Percentiles rank a stretch among this genome's conserved stretches.
These are phyloP conservation scores for Perodicticus potto DNA, from an alignment of 2,797 vertebrate species.

Conservation along the genomic window DNA sequence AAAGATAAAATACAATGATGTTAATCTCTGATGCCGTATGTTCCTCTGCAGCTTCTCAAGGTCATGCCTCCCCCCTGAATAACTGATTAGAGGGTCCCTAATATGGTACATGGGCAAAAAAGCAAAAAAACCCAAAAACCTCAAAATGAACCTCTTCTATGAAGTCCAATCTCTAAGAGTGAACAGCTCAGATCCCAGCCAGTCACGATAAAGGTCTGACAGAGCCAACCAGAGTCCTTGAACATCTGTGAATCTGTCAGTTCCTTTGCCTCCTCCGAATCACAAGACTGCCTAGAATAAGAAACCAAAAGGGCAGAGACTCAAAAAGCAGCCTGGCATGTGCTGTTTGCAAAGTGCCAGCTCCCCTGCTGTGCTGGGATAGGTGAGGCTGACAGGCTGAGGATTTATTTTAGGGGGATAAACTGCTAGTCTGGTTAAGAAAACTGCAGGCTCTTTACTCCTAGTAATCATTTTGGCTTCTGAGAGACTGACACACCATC, in stretches of 20 bases:
- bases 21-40: background rate
- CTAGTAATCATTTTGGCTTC: background rate
- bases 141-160: background rate
- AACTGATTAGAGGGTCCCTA: background rate
- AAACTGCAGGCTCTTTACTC: background rate
- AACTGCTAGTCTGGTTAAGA: background rate
- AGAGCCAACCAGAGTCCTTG: background rate
- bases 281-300: background rate
- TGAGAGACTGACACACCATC: background rate
- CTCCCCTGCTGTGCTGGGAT: background rate
- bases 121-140: background rate
- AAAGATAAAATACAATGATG: background rate
- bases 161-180: background rate
- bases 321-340: background rate
- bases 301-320: constrained; percentile 37
- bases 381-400: background rate
- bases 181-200: background rate
- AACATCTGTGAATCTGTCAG: background rate
- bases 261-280: constrained; percentile 4
- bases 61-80: constrained; percentile 12
- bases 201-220: background rate
- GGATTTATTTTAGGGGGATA: background rate
- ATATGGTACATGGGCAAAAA: background rate
- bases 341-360: background rate
- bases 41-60: constrained; percentile 59